Conservation (phyloP, 2,888 invertebrate species). For the Drosophila limbata region DNA sequence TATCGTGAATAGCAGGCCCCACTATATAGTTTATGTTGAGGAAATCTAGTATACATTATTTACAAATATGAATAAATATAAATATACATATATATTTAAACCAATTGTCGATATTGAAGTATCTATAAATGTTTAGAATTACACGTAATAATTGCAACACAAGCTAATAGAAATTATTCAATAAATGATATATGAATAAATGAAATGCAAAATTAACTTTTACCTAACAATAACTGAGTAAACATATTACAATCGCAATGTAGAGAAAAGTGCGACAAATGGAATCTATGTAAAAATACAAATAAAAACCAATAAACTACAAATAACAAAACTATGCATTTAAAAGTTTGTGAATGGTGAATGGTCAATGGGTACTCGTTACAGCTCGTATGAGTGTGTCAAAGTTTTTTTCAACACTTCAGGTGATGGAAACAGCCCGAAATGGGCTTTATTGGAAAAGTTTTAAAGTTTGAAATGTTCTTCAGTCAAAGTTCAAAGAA, state of each 20-base stretch:
- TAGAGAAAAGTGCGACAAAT: constrained; percentile 57
- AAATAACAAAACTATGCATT: constrained; percentile 49
- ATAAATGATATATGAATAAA: constrained; percentile 42
- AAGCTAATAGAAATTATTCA: constrained; percentile 25
- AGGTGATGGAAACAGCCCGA: constrained; percentile 4
- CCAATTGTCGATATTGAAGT: constrained; percentile 77
- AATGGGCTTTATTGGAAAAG: constrained; percentile 19
- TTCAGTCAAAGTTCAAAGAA: background rate
- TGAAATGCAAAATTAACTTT: constrained; percentile 47
- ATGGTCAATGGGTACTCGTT: constrained; percentile 5
- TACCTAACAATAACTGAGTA: constrained; percentile 37
- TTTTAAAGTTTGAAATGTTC: constrained; percentile 17
- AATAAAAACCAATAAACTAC: constrained; percentile 33
- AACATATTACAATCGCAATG: constrained; percentile 24
- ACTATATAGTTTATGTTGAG: constrained; percentile 39
- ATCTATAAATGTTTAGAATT: constrained; percentile 80
- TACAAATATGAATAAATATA: constrained; percentile 40
- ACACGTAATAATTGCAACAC: constrained; percentile 54
- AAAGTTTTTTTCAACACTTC: constrained; percentile 21
- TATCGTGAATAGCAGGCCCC: constrained; percentile 38
- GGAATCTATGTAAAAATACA: constrained; percentile 45
- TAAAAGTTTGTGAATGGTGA: constrained; percentile 15
- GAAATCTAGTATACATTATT: constrained; percentile 48
- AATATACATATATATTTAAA: constrained; percentile 63
- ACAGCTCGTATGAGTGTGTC: background rate